Percentiles rank a stretch among this genome's conserved stretches.
Conservation (phyloP, 2,113 vertebrate genomes). For the Kobus ellipsiprymnus region DNA sequence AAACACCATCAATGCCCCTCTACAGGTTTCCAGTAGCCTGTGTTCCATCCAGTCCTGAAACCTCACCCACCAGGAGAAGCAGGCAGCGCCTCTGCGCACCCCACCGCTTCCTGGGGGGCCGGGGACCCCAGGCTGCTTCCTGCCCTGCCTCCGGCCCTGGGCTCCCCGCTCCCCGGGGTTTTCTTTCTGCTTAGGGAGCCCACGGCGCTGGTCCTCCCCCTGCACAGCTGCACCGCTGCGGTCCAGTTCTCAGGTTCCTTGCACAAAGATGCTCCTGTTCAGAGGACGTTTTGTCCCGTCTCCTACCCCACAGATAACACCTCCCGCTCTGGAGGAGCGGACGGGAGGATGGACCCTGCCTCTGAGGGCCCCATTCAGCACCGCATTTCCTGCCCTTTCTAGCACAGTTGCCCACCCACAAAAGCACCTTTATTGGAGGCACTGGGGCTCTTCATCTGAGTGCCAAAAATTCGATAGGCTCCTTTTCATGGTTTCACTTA, state of each 20-base stretch:
- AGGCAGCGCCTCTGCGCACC: neutral
- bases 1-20: neutral
- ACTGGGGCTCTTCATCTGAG: conserved; percentile 31
- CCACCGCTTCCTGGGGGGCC: neutral
- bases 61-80: neutral
- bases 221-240: conserved; percentile 71
- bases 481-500: conserved; percentile 66
- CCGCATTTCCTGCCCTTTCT: conserved; percentile 71
- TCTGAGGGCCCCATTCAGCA: conserved; percentile 70
- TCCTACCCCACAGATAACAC: conserved; percentile 66
- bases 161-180: neutral
- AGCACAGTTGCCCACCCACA: conserved; percentile 62
- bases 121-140: neutral
- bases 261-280: conserved; percentile 82
- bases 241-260: conserved; percentile 61
- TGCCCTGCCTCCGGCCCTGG: rapidly evolving
- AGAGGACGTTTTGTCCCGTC: conserved; percentile 36
- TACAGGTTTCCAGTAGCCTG: neutral
- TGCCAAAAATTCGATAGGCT: conserved; percentile 70
- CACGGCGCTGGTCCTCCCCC: conserved; percentile 34
- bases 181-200: conserved; percentile 52
- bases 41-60: neutral
- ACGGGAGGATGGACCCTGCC: conserved; percentile 39
- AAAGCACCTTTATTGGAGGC: conserved; percentile 67
- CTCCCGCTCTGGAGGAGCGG: conserved; percentile 21